phyloP scores from a whole-genome alignment of 2,888 invertebrate genomes.

The Mesorhabditis sp. region DNA sequence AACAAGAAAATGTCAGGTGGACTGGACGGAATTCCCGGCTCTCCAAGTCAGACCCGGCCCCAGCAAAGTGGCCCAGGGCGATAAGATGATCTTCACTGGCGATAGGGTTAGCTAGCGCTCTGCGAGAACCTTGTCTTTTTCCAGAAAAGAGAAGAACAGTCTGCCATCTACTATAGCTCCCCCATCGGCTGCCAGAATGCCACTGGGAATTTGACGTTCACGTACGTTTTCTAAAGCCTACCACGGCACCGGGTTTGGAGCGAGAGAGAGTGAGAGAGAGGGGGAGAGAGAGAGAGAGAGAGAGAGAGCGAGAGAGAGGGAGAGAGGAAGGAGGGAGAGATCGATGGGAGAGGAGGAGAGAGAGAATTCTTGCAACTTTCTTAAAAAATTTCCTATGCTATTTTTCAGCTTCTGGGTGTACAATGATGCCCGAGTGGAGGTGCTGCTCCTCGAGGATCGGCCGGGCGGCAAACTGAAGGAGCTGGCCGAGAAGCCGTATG shows the following conservation, averaged over 20 bases:
- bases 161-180: conserved; percentile 48
- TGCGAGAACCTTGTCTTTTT: conserved; percentile 20
- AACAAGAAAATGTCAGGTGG: conserved; percentile 16
- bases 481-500: conserved; percentile 51
- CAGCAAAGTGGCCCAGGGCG: conserved; percentile 46
- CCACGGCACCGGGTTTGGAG: neutral
- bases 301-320: neutral
- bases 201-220: conserved; percentile 54
- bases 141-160: conserved; percentile 47
- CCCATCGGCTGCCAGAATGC: conserved; percentile 54
- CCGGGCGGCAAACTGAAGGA: conserved; percentile 27
- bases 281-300: neutral
- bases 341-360: accelerated
- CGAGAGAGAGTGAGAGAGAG: neutral
- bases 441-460: conserved; percentile 48
- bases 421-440: conserved; percentile 54
- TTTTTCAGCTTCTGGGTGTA: conserved; percentile 54
- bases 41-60: conserved; percentile 54
- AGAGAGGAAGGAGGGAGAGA: neutral
- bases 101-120: conserved; percentile 16
- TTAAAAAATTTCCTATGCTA: neutral
- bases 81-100: conserved; percentile 39
- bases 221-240: conserved; percentile 24
- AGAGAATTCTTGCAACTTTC: neutral
- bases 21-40: conserved; percentile 53